phyloP scores from a whole-genome alignment of 2,113 vertebrate genomes.

The Chionomys nivalis region DNA sequence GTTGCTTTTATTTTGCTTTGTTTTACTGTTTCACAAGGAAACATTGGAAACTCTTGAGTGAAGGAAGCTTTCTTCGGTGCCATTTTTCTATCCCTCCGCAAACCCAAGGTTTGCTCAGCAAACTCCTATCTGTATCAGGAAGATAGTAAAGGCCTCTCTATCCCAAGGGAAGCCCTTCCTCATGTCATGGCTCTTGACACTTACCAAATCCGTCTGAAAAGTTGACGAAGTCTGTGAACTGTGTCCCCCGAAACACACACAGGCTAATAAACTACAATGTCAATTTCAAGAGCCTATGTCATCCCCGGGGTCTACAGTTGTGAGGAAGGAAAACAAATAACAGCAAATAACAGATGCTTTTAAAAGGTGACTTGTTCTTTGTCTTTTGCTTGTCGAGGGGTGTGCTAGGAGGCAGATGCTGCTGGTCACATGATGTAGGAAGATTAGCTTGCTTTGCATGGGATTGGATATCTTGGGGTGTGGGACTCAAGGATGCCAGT shows the following conservation, averaged over 20 bases:
- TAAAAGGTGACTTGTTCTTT: neutral
- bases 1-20: neutral
- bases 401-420: neutral
- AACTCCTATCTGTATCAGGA: neutral
- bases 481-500: neutral
- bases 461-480: neutral
- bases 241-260: neutral
- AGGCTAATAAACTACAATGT: neutral
- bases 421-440: neutral
- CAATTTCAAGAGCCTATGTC: neutral
- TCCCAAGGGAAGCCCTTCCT: neutral
- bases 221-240: no score
- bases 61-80: neutral
- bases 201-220: neutral
- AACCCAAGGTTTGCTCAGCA: neutral
- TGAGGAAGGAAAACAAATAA: neutral
- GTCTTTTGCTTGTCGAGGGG: neutral
- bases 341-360: neutral
- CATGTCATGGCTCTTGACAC: neutral
- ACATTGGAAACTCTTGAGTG: neutral
- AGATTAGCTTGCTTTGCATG: neutral
- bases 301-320: neutral
- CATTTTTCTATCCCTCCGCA: neutral
- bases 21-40: neutral
- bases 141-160: fast-evolving